A percentile compares a stretch with the other conserved stretches of the same genome.
These are phyloP conservation scores for Bibio marci DNA, from an alignment of 2,888 invertebrate species.

Conservation along the genomic window DNA sequence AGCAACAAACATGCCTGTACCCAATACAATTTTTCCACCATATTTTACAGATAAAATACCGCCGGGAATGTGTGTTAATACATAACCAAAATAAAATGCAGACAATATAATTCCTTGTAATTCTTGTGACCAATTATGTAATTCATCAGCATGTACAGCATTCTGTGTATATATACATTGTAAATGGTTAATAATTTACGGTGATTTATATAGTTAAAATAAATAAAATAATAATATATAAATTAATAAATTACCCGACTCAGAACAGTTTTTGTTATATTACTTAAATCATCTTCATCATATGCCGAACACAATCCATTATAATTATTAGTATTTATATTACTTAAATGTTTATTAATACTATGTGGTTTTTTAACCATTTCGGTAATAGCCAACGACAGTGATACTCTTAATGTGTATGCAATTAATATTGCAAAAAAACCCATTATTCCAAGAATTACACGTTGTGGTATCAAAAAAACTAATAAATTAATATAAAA, in stretches of 20 bases:
- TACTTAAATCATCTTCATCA: background rate
- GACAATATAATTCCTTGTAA: constrained; percentile 62
- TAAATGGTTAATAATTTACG: too few relatives aligned
- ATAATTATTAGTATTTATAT: constrained; percentile 12
- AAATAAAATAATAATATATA: too few relatives aligned
- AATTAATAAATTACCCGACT: too few relatives aligned
- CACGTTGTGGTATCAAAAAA: constrained; percentile 47
- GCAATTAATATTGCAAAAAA: constrained; percentile 55
- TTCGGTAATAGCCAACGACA: constrained; percentile 54
- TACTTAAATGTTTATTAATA: constrained; percentile 7
- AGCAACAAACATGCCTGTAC: constrained; percentile 64
- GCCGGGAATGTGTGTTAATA: constrained; percentile 67
- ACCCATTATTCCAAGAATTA: constrained; percentile 53
- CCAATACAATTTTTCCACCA: constrained; percentile 72
- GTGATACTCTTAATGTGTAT: constrained; percentile 55
- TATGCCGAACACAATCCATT: constrained; percentile 1
- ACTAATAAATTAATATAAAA: too few relatives aligned
- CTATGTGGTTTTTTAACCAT: constrained; percentile 37
- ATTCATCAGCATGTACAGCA: constrained; percentile 23
- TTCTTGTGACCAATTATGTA: constrained; percentile 50
- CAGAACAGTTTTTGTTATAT: too few relatives aligned
- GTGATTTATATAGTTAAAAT: too few relatives aligned
- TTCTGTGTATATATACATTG: too few relatives aligned
- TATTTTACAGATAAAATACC: constrained; percentile 64
- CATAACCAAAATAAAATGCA: constrained; percentile 75